Conservation (phyloP, 2,888 invertebrate species). For the Pristionchus japonicus region DNA sequence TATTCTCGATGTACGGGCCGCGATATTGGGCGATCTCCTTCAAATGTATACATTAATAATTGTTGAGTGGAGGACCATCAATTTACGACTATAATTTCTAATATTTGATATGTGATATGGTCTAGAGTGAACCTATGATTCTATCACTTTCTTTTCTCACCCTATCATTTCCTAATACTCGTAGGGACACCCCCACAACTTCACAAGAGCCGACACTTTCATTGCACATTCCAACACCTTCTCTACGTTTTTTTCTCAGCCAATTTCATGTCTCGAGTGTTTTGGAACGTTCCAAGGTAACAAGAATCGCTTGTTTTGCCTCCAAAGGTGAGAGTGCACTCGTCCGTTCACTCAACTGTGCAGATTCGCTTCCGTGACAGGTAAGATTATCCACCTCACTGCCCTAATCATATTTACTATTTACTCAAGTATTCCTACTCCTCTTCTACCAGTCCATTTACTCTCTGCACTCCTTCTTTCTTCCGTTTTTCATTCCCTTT, state of each 20-base stretch:
- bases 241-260: not conserved
- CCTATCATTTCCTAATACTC: too few relatives aligned
- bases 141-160: too few relatives aligned
- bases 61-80: not conserved
- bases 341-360: not conserved
- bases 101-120: too few relatives aligned
- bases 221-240: too few relatives aligned
- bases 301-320: not conserved
- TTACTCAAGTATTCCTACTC: slow-evolving; percentile 16
- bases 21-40: slow-evolving; percentile 48
- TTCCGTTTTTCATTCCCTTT: slow-evolving; percentile 13
- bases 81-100: too few relatives aligned
- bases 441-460: not conserved
- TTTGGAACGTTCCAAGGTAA: not conserved
- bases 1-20: slow-evolving; percentile 68
- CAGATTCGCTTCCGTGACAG: slow-evolving; percentile 6
- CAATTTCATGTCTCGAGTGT: not conserved
- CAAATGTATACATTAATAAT: not conserved
- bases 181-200: too few relatives aligned
- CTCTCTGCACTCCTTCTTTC: slow-evolving; percentile 11
- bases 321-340: not conserved
- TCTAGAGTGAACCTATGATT: too few relatives aligned
- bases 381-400: slow-evolving; percentile 3
- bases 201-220: too few relatives aligned
- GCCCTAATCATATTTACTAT: slow-evolving; percentile 18